phyloP scores from a whole-genome alignment of 2,797 vertebrate species.

The Sebastes hubbsi region DNA sequence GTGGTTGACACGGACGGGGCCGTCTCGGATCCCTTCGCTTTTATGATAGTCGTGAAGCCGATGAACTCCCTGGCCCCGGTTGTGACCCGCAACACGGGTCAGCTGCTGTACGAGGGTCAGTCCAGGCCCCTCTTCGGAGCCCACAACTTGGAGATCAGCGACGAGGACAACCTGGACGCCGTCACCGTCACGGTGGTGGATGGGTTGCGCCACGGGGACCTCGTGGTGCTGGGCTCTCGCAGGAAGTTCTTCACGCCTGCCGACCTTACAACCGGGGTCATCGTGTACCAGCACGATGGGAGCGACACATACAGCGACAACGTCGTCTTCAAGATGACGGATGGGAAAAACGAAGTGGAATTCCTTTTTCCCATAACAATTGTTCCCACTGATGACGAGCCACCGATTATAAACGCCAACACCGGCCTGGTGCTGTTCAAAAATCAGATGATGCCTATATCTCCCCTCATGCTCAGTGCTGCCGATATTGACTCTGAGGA shows the following conservation, averaged over 20 bases:
- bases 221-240: slow-evolving; percentile 82
- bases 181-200: slow-evolving; percentile 88
- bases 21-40: slow-evolving; percentile 92
- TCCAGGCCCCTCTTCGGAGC: slow-evolving; percentile 87
- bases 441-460: slow-evolving; percentile 87
- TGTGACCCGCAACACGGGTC: slow-evolving; percentile 92
- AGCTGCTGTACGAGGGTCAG: slow-evolving; percentile 95
- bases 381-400: slow-evolving; percentile 93
- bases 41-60: slow-evolving; percentile 95
- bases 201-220: slow-evolving; percentile 89
- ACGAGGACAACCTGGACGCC: slow-evolving; percentile 89
- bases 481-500: slow-evolving; percentile 96
- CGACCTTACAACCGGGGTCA: slow-evolving; percentile 84
- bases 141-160: slow-evolving; percentile 90
- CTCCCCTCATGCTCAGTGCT: slow-evolving; percentile 87
- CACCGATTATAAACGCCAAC: slow-evolving; percentile 92
- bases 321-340: slow-evolving; percentile 91
- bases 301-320: slow-evolving; percentile 95
- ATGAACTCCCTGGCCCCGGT: slow-evolving; percentile 94
- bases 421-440: slow-evolving; percentile 91
- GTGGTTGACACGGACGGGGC: slow-evolving; percentile 93
- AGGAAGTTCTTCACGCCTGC: slow-evolving; percentile 87
- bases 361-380: slow-evolving; percentile 95
- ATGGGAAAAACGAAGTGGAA: slow-evolving; percentile 90
- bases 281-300: slow-evolving; percentile 93